Percentiles rank a stretch among this genome's conserved stretches.
Conservation (phyloP, 1,140 invertebrate genomes). For the Campoletis sonorensis region DNA sequence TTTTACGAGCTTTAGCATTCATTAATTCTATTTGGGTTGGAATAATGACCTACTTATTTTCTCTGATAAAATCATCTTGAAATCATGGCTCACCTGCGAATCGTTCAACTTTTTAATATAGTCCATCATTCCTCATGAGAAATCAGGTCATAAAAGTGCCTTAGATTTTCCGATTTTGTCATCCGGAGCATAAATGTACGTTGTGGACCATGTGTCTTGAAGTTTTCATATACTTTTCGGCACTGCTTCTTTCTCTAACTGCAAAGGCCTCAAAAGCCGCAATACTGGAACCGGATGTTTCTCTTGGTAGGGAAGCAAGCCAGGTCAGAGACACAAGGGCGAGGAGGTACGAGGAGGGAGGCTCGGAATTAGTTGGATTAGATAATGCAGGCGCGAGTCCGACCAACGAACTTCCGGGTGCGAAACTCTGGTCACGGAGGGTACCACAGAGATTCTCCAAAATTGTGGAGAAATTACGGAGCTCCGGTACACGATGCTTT, state of each 20-base stretch:
- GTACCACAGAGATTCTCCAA: constrained; percentile 41
- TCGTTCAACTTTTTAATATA: no score
- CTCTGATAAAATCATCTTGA: no score
- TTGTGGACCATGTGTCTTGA: no score
- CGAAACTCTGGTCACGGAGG: constrained; percentile 46
- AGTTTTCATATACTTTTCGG: not conserved
- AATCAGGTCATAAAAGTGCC: no score
- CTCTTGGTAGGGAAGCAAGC: not conserved
- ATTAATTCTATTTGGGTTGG: no score
- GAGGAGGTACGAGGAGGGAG: constrained; percentile 15
- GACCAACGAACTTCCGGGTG: constrained; percentile 52
- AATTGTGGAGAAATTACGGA: constrained; percentile 45
- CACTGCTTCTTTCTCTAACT: constrained; percentile 1
- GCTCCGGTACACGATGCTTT: constrained; percentile 32
- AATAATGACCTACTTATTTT: no score
- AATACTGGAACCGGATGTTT: not conserved
- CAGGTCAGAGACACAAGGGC: not conserved
- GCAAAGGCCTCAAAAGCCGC: constrained; percentile 31
- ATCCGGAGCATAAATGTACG: no score
- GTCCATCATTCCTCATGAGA: no score
- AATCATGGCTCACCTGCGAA: no score
- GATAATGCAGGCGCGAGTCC: constrained; percentile 61
- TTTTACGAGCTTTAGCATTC: no score
- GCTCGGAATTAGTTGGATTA: constrained; percentile 56
- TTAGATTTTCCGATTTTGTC: no score